phyloP scores from a whole-genome alignment of 2,888 invertebrate species.

The Neocrepidodera transversa region DNA sequence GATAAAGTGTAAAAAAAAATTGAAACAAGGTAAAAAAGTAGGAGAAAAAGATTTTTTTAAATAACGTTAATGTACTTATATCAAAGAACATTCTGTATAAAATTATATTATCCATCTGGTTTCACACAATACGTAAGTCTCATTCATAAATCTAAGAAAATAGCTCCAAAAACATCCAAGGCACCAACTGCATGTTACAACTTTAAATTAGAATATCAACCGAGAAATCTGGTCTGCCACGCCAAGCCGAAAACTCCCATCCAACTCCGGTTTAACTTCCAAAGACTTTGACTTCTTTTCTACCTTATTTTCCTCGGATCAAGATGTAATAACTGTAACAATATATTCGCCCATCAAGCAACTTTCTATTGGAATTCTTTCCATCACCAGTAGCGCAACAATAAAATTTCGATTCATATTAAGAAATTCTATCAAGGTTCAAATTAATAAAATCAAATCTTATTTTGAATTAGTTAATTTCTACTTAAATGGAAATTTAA shows the following conservation, averaged over 20 bases:
- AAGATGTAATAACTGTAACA: slow-evolving; percentile 50
- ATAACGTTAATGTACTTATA: no score
- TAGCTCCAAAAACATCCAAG: slow-evolving; percentile 42
- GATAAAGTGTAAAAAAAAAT: no score
- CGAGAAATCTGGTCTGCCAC: slow-evolving; percentile 42
- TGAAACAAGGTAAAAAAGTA: no score
- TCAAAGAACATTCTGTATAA: no score
- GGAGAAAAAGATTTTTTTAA: no score
- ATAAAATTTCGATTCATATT: no score
- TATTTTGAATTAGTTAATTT: no score
- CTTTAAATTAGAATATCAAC: slow-evolving; percentile 50
- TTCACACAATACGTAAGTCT: no score
- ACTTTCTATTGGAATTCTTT: slow-evolving; percentile 49
- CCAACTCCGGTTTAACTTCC: slow-evolving; percentile 32
- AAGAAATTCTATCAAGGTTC: no score
- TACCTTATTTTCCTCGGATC: slow-evolving; percentile 47
- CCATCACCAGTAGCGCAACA: not conserved
- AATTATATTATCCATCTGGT: no score
- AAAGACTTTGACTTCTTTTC: slow-evolving; percentile 31
- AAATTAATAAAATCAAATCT: no score
- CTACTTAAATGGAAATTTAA: no score
- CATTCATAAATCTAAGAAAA: slow-evolving; percentile 43
- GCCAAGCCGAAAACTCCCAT: slow-evolving; percentile 27
- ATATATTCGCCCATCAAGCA: slow-evolving; percentile 47
- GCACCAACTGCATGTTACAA: slow-evolving; percentile 46